Conservation (phyloP, 2,888 invertebrate species). For the Pseudolycoriella hygida region DNA sequence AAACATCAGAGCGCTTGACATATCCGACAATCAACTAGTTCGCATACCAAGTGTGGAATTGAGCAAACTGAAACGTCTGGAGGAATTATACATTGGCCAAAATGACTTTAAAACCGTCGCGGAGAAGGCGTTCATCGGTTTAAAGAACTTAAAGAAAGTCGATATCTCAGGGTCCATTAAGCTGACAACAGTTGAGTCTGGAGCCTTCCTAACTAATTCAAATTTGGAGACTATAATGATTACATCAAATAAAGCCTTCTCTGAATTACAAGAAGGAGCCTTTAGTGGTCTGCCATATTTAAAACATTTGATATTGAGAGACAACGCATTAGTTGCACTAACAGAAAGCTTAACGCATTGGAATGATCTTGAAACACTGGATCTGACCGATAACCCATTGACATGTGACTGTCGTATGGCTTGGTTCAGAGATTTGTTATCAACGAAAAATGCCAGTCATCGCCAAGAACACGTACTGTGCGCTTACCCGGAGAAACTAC, state of each 20-base stretch:
- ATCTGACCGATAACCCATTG: constrained; percentile 67
- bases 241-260: constrained; percentile 58
- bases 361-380: constrained; percentile 55
- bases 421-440: constrained; percentile 58
- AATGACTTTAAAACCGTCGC: constrained; percentile 57
- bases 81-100: constrained; percentile 66
- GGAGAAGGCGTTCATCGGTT: constrained; percentile 57
- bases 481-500: constrained; percentile 50
- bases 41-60: constrained; percentile 60
- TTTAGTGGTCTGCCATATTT: constrained; percentile 66
- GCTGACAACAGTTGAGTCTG: constrained; percentile 53
- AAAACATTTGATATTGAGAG: constrained; percentile 54
- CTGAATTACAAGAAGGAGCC: constrained; percentile 55
- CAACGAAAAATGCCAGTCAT: constrained; percentile 18
- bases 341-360: constrained; percentile 67
- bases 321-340: constrained; percentile 57
- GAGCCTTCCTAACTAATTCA: constrained; percentile 60
- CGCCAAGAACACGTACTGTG: constrained; percentile 38
- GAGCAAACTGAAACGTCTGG: constrained; percentile 50
- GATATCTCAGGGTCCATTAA: constrained; percentile 64
- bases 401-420: constrained; percentile 63
- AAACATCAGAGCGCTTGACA: constrained; percentile 55
- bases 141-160: constrained; percentile 55
- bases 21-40: constrained; percentile 62
- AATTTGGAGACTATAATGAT: constrained; percentile 62